Evolutionary conservation across 2,797 vertebrate genomes (phyloP).

Genomic region (Molothrus aeneus): DNA sequence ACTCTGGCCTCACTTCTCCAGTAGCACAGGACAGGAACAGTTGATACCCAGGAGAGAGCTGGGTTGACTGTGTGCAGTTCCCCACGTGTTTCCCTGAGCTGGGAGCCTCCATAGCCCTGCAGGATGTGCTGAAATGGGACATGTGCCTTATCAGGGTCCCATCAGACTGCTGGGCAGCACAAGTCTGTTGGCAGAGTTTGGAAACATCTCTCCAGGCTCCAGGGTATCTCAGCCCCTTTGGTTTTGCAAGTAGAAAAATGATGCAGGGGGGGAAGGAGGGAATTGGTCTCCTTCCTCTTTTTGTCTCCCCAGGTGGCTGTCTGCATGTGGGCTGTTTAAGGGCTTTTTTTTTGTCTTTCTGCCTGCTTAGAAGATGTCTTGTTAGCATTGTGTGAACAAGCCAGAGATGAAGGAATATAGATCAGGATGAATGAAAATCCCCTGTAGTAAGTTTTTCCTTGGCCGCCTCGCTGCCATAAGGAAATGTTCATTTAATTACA

Average conservation of each 20-base stretch:
- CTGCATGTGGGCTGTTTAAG: conserved; percentile 14
- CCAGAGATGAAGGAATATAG: conserved; percentile 6
- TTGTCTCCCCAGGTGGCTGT: background rate
- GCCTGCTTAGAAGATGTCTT: conserved; percentile 1
- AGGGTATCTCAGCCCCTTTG: background rate
- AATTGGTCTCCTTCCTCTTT: background rate
- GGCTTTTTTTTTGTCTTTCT: background rate
- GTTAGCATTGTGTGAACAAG: conserved; percentile 39
- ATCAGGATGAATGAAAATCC: conserved; percentile 59
- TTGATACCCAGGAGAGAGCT: background rate
- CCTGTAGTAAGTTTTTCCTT: conserved; percentile 54
- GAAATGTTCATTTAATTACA: conserved; percentile 68
- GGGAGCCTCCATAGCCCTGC: background rate
- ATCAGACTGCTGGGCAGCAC: background rate
- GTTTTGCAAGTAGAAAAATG: conserved; percentile 3
- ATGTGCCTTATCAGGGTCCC: background rate
- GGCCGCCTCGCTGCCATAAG: conserved; percentile 41
- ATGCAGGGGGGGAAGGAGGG: background rate
- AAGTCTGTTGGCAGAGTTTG: background rate
- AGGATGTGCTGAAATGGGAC: background rate
- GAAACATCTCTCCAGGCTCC: background rate
- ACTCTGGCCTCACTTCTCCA: background rate
- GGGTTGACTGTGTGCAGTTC: background rate
- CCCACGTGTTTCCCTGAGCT: background rate
- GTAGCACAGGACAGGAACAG: background rate